Evolutionary conservation across 2,888 invertebrate genomes (phyloP).

Genomic region (Spodoptera picta): DNA sequence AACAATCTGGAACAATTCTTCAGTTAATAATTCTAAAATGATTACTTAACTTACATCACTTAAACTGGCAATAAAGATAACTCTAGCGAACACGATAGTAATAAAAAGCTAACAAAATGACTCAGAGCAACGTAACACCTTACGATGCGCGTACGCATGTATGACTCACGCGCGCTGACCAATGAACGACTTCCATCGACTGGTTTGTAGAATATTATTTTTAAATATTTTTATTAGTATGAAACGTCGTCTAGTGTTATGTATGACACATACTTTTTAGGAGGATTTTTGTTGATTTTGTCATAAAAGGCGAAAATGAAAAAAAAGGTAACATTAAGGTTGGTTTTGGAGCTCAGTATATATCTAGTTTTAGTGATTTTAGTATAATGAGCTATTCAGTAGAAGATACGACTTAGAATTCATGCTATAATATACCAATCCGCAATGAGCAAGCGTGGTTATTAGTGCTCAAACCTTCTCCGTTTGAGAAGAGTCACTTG

Average conservation of each 20-base stretch:
- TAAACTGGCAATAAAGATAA: slow-evolving; percentile 46
- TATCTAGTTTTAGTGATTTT: no score
- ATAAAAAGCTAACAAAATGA: slow-evolving; percentile 59
- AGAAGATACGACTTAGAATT: no score
- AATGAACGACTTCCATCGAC: slow-evolving; percentile 52
- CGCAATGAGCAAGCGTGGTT: no score
- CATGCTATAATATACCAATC: no score
- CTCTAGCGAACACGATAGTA: slow-evolving; percentile 43
- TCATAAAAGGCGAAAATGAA: neutral
- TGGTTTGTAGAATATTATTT: slow-evolving; percentile 15
- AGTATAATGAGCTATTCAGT: no score
- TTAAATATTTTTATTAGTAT: neutral
- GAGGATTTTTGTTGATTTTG: no score
- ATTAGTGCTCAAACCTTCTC: no score
- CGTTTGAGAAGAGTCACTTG: no score
- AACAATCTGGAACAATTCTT: slow-evolving; percentile 8
- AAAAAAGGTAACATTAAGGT: neutral
- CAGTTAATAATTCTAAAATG: slow-evolving; percentile 26
- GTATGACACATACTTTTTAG: no score
- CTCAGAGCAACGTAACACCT: slow-evolving; percentile 53
- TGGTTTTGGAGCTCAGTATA: neutral
- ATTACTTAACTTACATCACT: slow-evolving; percentile 47
- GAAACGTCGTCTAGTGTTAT: neutral
- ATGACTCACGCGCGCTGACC: slow-evolving; percentile 44
- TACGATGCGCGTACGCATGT: slow-evolving; percentile 51